Evolutionary conservation across 2,888 invertebrate species (phyloP).

Genomic region (Trissolcus brochymenae): DNA sequence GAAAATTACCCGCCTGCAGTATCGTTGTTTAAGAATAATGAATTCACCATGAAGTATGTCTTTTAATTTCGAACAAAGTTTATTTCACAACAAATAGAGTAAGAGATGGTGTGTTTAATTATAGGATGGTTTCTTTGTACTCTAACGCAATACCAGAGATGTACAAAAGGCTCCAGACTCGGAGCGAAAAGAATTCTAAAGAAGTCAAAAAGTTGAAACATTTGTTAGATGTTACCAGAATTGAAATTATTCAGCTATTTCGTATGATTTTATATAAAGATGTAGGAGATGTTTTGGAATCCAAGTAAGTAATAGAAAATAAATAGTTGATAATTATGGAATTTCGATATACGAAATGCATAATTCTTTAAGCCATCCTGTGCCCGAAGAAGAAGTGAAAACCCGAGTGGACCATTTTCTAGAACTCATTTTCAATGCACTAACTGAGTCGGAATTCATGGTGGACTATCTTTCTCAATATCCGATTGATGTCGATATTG

Average conservation of each 20-base stretch:
- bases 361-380: conserved; percentile 53
- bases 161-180: conserved; percentile 80
- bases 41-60: conserved; percentile 73
- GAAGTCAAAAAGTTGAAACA: conserved; percentile 75
- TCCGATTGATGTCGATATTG: conserved; percentile 83
- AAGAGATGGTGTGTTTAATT: conserved; percentile 35
- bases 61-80: not conserved
- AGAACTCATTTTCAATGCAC: conserved; percentile 77
- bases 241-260: conserved; percentile 77
- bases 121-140: conserved; percentile 86
- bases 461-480: conserved; percentile 83
- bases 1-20: conserved; percentile 81
- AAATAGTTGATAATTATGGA: no score
- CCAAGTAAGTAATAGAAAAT: conserved; percentile 75
- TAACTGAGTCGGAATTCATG: conserved; percentile 80
- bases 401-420: conserved; percentile 74
- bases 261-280: conserved; percentile 74
- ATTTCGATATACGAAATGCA: not conserved
- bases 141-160: conserved; percentile 85
- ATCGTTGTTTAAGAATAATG: conserved; percentile 78
- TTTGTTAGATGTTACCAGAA: conserved; percentile 77
- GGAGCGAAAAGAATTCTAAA: conserved; percentile 73
- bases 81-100: conserved; percentile 8
- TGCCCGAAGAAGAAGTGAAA: conserved; percentile 65
- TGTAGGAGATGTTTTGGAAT: conserved; percentile 68